Evolutionary conservation across 2,797 vertebrate species (phyloP).

Genomic region (Scleropages formosus): DNA sequence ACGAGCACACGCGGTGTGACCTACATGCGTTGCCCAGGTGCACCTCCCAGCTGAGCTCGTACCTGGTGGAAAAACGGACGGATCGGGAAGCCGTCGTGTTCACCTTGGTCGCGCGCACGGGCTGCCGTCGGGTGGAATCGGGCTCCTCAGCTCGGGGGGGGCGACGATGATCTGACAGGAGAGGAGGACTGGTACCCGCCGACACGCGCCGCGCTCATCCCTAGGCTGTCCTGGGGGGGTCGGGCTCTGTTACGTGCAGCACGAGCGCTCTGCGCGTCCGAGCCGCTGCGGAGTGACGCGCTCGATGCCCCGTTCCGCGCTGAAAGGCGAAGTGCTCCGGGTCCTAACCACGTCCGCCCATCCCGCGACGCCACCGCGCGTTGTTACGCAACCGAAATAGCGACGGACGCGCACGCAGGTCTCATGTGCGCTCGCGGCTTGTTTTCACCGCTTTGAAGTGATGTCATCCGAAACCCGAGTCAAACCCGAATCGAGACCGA

Average conservation of each 20-base stretch:
- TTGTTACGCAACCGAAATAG: conserved; percentile 33
- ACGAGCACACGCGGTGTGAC: conserved; percentile 34
- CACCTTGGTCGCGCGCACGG: conserved; percentile 59
- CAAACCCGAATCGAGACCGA: conserved; percentile 21
- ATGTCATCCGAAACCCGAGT: conserved; percentile 35
- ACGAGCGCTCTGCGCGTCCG: conserved; percentile 38
- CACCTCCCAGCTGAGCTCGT: conserved; percentile 28
- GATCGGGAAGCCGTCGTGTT: conserved; percentile 33
- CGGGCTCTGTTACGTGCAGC: conserved; percentile 39
- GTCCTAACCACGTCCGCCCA: conserved; percentile 21
- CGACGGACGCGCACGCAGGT: conserved; percentile 39
- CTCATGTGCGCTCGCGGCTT: conserved; percentile 29
- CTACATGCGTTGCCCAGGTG: conserved; percentile 43
- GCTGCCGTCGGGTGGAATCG: conserved; percentile 48
- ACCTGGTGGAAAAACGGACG: conserved; percentile 2
- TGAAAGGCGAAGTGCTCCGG: conserved; percentile 48
- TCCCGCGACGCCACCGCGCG: conserved; percentile 14
- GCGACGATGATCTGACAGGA: conserved; percentile 54
- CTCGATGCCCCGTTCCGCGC: conserved; percentile 47
- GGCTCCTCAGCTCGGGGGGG: conserved; percentile 60
- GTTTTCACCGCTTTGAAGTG: conserved; percentile 35
- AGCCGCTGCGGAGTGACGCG: conserved; percentile 35
- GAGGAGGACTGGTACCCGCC: conserved; percentile 63
- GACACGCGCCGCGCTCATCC: conserved; percentile 57
- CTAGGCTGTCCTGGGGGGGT: neutral